Base-by-base conservation (phyloP, 2,888 invertebrate species). In the Lasius fuliginosus region DNA sequence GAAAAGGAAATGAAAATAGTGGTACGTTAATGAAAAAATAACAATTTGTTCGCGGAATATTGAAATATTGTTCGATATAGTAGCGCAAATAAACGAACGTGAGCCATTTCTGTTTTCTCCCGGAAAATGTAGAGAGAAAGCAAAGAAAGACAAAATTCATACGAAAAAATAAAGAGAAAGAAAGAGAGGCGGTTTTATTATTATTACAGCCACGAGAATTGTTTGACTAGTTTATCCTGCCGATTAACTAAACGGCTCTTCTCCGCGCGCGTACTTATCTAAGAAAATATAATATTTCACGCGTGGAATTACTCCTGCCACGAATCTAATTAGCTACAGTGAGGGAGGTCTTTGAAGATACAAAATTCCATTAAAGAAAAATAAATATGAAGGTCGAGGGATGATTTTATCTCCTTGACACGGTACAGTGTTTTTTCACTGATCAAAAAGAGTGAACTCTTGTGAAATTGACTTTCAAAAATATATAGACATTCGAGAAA, bases 201-300 rank as follows among this genome's bases (percentile, higher is more conserved):
- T 69, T 69, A 71, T 36, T 46, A 60, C 30, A 60, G 58, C 33
- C 3, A 58, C 18, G 18, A 11, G 2, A 8, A 36, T 60, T 60
- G 46, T 71, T 71, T 49, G 46, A 36, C 46, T 9, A 4, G 8
- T 27, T 60, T 71, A 68, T 58, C 23, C 15, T 15, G 0, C 9
- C 27, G 27, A 60, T 33, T 23, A 46, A 33, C 58, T 46, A 46
- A 68, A 69, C 30, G 12, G 11, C 9, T 49, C 8, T 79, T 11
- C 18, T 18, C 12, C 18, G 23, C 36, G 49, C 5, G n/a, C 1
- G 23, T 15, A 40, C 33, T 33, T 15, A 12, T 23, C 12, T 46
- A 71, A 71, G 33, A 79, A 71, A 81, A 69, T 67, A 46, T 40
- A 46, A 73, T 71, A 60, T 81, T 71, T 71, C 33, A 12, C 12